Percentiles rank a stretch among this genome's conserved stretches.
These are phyloP conservation scores for Lepidochrysops patricia DNA, from an alignment of 2,888 invertebrate species.

Conservation along the genomic window DNA sequence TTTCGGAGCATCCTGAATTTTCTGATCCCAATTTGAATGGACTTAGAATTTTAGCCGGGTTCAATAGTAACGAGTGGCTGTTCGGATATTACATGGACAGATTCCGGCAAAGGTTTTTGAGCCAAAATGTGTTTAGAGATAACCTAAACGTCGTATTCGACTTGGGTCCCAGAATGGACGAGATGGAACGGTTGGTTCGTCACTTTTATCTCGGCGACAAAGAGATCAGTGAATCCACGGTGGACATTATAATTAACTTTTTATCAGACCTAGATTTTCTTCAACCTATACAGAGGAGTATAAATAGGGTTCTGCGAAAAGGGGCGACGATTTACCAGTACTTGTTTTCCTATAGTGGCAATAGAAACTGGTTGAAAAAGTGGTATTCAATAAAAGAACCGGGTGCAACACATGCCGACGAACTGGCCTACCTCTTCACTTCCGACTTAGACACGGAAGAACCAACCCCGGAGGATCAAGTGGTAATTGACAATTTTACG, in stretches of 20 bases:
- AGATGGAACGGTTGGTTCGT: slow-evolving; percentile 27
- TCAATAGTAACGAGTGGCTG: not conserved
- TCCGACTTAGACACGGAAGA: slow-evolving; percentile 14
- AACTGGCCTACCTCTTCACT: slow-evolving; percentile 10
- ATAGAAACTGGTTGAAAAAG: slow-evolving; percentile 16
- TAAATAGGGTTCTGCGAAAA: slow-evolving; percentile 25
- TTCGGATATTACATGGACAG: not conserved
- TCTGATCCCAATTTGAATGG: not conserved
- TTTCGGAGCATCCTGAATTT: slow-evolving; percentile 10
- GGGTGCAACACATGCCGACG: slow-evolving; percentile 5
- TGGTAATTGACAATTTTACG: slow-evolving; percentile 33
- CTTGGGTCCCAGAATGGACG: slow-evolving; percentile 22
- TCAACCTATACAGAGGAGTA: slow-evolving; percentile 26
- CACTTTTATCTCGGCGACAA: slow-evolving; percentile 41
- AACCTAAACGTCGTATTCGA: slow-evolving; percentile 16
- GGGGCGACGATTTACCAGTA: slow-evolving; percentile 29
- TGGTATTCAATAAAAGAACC: not conserved
- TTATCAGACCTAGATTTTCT: slow-evolving; percentile 29
- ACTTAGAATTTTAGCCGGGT: slow-evolving; percentile 3
- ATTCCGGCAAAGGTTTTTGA: not conserved
- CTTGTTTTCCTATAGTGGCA: slow-evolving; percentile 29
- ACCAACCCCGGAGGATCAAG: slow-evolving; percentile 30
- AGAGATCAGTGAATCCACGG: slow-evolving; percentile 18
- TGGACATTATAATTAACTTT: slow-evolving; percentile 21
- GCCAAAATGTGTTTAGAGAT: not conserved